A percentile compares a stretch with the other conserved stretches of the same genome.
Conservation (phyloP, 2,113 vertebrate genomes). For the Paedocypris sp. region DNA sequence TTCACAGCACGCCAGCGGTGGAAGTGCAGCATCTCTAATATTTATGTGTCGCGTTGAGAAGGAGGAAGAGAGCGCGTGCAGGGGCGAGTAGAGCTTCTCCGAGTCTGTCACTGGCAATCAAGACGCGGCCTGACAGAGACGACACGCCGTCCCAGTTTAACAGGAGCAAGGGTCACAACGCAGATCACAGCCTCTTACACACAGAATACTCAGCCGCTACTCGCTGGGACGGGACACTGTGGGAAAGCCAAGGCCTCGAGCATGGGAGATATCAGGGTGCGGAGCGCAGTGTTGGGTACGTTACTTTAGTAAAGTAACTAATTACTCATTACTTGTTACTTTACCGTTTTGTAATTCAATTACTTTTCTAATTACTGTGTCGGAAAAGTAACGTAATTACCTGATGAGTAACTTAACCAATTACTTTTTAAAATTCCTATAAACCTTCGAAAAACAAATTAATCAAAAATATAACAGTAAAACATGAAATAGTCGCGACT, state of each 20-base stretch:
- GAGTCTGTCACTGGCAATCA: slow-evolving; percentile 25
- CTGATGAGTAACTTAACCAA: no score
- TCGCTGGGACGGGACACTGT: neutral
- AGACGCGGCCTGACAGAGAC: neutral
- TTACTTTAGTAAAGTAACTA: no score
- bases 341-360: no score
- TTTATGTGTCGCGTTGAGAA: neutral
- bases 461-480: no score
- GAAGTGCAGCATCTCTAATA: neutral
- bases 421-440: no score
- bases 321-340: no score
- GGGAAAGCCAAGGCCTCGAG: slow-evolving; percentile 10
- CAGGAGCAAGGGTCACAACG: slow-evolving; percentile 14
- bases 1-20: slow-evolving; percentile 20
- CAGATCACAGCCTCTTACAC: slow-evolving; percentile 1
- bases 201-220: slow-evolving; percentile 13
- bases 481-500: no score
- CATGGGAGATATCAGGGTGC: neutral
- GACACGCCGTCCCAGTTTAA: neutral
- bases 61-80: neutral
- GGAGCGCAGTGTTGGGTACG: no score
- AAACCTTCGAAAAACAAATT: no score
- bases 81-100: slow-evolving; percentile 1
- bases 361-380: no score
- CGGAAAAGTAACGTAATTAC: no score